phyloP scores from a whole-genome alignment of 2,113 vertebrate genomes.

The Dipodomys merriami region DNA sequence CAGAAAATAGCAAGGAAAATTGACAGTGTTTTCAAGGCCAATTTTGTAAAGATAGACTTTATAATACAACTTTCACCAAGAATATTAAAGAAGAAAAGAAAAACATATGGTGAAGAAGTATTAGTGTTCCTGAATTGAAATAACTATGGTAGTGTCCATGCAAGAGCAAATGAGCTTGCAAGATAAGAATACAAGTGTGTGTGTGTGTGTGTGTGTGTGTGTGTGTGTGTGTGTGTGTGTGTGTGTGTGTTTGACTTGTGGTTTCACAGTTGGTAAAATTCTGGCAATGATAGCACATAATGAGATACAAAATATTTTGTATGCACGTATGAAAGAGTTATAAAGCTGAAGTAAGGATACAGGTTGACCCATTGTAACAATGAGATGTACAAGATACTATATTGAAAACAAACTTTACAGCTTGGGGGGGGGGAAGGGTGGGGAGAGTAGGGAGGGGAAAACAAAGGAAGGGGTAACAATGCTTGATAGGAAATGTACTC shows the following conservation, averaged over 20 bases:
- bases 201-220: not conserved
- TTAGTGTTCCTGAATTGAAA: not conserved
- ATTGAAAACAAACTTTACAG: no score
- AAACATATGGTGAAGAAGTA: not conserved
- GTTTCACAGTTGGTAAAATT: not conserved
- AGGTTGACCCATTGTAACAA: no score
- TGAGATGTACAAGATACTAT: no score
- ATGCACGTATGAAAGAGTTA: no score
- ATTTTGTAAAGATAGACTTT: not conserved
- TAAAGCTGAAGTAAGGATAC: no score
- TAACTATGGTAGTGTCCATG: no score
- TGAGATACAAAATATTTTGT: not conserved
- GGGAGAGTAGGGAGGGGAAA: no score
- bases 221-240: not conserved
- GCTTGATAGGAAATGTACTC: no score
- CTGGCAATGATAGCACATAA: not conserved
- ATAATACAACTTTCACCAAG: not conserved
- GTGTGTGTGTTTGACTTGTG: not conserved
- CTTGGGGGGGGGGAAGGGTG: no score
- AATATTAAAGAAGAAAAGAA: slow-evolving; percentile 13
- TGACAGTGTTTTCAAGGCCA: not conserved
- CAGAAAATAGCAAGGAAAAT: not conserved
- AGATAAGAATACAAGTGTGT: not conserved
- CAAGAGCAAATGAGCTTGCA: not conserved
- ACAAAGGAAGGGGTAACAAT: no score